Base-by-base conservation (phyloP, 1,140 invertebrate genomes). In the Heterodera carotae region DNA sequence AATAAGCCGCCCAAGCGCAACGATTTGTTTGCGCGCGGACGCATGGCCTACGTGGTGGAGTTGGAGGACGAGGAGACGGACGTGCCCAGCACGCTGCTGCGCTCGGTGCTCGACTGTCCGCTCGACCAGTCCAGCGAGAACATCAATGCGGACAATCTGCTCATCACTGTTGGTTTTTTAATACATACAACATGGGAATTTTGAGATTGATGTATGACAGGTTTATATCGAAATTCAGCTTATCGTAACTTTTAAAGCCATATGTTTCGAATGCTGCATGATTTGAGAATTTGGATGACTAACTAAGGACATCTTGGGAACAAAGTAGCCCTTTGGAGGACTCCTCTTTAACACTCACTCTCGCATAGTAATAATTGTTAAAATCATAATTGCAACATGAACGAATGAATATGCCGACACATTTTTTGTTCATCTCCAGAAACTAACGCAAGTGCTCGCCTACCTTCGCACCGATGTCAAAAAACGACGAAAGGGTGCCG, bases 31-130 rank as follows among this genome's bases (percentile, higher is more conserved):
- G 83, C 72, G 6, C 93, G 95, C 0, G 94, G 95, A 59, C 91
- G 97, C 22, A 99, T 98, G 95, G 97, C 97, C 0, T 99, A 99
- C 87, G 93, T 98, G 2, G 94, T 98, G 69, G 96, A 99, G 84
- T 88, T 98, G 76, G 87, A 89, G 43, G 96, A 98, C 85, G 94
- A 95, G 72, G 93, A 95, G 75, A 93, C 92, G 76, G 96, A 98
- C 86, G 96, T 99, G 76, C 97, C 97, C 0, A 97, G 94, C 0
- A 98, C 96, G 0, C 86, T 98, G 12, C 93, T 98, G 62, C 90
- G 97, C 59, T 97, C 94, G 83, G 96, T 97, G 88, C 93, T 93
- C 6, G 97, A 99, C 86, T 94, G 96, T 66, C 94, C 94, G 0
- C 92, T 91, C 70, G 89, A 89, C 39, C 90, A 91, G 82, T 72